Evolutionary conservation across 1,140 invertebrate species (phyloP).

Genomic region (Rhagoletis zephyria): DNA sequence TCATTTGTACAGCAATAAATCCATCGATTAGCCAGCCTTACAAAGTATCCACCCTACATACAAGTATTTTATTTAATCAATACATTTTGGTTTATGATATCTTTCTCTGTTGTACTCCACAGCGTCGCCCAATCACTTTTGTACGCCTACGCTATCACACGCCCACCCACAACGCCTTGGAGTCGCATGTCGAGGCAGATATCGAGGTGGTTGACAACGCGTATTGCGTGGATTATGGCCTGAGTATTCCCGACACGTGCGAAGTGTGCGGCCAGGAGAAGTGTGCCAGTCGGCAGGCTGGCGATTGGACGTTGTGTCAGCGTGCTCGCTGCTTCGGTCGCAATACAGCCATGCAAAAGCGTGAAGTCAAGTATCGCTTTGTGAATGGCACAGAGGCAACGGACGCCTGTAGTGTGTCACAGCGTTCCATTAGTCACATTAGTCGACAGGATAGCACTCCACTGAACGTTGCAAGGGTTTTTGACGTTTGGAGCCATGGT

Average conservation of each 20-base stretch:
- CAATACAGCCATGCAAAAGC: slow-evolving; percentile 85
- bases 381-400: slow-evolving; percentile 77
- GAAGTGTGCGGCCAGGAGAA: slow-evolving; percentile 80
- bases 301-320: slow-evolving; percentile 82
- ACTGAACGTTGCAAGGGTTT: slow-evolving; percentile 85
- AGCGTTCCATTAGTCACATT: slow-evolving; percentile 78
- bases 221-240: slow-evolving; percentile 81
- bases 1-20: neutral
- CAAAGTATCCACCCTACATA: neutral
- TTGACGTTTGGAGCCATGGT: slow-evolving; percentile 90
- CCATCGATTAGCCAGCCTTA: neutral
- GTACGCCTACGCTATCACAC: slow-evolving; percentile 57
- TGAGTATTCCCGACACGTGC: slow-evolving; percentile 78
- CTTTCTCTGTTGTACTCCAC: neutral
- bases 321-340: slow-evolving; percentile 83
- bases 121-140: slow-evolving; percentile 66
- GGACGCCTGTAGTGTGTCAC: slow-evolving; percentile 78
- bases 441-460: slow-evolving; percentile 80
- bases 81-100: neutral
- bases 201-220: slow-evolving; percentile 76
- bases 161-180: slow-evolving; percentile 28
- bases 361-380: slow-evolving; percentile 81
- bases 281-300: slow-evolving; percentile 82
- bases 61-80: neutral
- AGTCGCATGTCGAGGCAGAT: slow-evolving; percentile 52